Percentiles rank a stretch among this genome's conserved stretches.
Evolutionary conservation across 2,888 invertebrate species (phyloP).

Genomic region (Creontiades dilutus): DNA sequence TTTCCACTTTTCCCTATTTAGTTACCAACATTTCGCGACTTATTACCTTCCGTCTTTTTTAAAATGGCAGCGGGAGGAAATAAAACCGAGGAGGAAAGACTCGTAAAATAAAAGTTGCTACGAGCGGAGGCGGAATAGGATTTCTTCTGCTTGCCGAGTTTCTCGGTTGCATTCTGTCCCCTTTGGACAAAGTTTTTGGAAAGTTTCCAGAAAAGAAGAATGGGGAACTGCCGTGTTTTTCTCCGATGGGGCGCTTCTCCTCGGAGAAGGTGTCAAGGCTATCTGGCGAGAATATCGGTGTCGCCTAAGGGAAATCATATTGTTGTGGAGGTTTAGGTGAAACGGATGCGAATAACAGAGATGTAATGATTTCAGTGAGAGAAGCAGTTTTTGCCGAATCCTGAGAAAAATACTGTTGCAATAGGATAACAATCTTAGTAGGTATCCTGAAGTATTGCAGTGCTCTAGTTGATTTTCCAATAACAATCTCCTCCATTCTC

Average conservation of each 20-base stretch:
- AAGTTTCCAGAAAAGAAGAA: slow-evolving; percentile 34
- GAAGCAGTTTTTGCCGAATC: no score
- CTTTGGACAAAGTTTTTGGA: background rate
- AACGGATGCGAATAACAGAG: no score
- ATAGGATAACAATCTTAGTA: no score
- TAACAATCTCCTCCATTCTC: no score
- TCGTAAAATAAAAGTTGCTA: slow-evolving; percentile 12
- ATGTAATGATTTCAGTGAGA: no score
- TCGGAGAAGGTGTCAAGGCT: background rate
- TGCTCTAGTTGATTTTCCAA: no score
- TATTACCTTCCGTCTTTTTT: background rate
- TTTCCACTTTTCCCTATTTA: background rate
- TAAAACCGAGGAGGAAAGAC: background rate
- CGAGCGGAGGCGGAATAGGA: background rate
- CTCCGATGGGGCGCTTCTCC: background rate
- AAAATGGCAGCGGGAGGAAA: background rate
- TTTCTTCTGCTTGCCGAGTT: background rate
- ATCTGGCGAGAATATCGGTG: background rate
- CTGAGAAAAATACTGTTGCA: no score
- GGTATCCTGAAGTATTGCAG: no score
- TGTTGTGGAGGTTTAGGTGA: no score
- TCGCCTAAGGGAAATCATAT: no score
- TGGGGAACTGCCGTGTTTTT: background rate
- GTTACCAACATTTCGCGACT: background rate
- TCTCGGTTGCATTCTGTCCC: background rate